These are phyloP conservation scores for Acanthiza pusilla DNA, from an alignment of 2,797 vertebrate species.

Conservation along the genomic window DNA sequence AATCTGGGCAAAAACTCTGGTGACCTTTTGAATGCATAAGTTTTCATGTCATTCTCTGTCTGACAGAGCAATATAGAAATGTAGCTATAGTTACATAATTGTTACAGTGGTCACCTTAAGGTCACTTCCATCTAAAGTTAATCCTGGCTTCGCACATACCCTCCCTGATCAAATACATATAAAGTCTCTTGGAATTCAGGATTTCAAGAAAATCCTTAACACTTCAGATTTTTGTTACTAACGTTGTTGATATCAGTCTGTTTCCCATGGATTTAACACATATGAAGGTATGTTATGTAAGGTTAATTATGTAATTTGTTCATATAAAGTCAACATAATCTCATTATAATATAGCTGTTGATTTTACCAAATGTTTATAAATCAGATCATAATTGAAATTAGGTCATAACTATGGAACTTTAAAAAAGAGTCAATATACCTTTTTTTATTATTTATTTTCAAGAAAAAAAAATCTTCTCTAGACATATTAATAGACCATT, in stretches of 20 bases:
- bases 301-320: neutral
- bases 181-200: neutral
- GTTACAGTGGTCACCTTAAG: neutral
- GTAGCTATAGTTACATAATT: neutral
- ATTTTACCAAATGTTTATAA: neutral
- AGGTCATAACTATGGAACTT: neutral
- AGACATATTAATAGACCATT: neutral
- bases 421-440: neutral
- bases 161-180: neutral
- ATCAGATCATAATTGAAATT: neutral
- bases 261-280: neutral
- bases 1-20: neutral
- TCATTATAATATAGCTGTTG: neutral
- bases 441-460: neutral
- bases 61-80: neutral
- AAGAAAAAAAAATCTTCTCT: neutral
- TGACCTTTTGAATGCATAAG: neutral
- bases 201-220: neutral
- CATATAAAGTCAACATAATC: neutral
- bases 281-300: neutral
- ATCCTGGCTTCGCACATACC: neutral
- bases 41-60: neutral
- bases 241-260: neutral
- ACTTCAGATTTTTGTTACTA: neutral
- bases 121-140: neutral